Evolutionary conservation across 1,140 invertebrate species (phyloP).

Genomic region (Asbolus verrucosus): DNA sequence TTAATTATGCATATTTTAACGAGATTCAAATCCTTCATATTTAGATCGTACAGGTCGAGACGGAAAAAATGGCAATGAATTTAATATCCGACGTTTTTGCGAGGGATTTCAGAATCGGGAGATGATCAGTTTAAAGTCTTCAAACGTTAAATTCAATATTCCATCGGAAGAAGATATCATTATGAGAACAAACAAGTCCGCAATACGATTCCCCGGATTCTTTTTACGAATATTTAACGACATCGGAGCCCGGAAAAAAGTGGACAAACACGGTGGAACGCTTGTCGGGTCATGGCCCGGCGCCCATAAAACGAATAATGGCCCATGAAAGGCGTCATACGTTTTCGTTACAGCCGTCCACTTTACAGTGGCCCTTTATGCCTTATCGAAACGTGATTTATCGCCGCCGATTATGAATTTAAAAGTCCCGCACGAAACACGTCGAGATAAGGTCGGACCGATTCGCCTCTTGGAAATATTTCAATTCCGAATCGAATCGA

Average conservation of each 20-base stretch:
- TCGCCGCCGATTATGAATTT: neutral
- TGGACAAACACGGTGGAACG: neutral
- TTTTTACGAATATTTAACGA: slow-evolving; percentile 2
- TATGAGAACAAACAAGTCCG: neutral
- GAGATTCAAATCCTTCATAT: too few species aligned
- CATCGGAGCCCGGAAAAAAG: neutral
- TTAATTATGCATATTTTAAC: too few species aligned
- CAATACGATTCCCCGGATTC: neutral
- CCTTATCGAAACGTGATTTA: neutral
- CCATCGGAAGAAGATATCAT: too few species aligned
- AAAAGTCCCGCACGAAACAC: too few species aligned
- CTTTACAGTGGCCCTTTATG: neutral
- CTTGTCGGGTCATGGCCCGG: neutral
- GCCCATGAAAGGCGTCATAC: neutral
- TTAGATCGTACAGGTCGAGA: too few species aligned
- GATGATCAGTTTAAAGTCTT: too few species aligned
- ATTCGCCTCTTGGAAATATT: neutral
- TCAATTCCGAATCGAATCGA: neutral
- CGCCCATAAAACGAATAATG: neutral
- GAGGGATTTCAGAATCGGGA: too few species aligned
- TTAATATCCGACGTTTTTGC: too few species aligned
- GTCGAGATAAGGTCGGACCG: too few species aligned
- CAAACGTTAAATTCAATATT: too few species aligned
- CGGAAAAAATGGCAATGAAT: too few species aligned
- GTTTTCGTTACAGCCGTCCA: neutral